phyloP scores from a whole-genome alignment of 1,140 invertebrate species.

The Atta colombica region DNA sequence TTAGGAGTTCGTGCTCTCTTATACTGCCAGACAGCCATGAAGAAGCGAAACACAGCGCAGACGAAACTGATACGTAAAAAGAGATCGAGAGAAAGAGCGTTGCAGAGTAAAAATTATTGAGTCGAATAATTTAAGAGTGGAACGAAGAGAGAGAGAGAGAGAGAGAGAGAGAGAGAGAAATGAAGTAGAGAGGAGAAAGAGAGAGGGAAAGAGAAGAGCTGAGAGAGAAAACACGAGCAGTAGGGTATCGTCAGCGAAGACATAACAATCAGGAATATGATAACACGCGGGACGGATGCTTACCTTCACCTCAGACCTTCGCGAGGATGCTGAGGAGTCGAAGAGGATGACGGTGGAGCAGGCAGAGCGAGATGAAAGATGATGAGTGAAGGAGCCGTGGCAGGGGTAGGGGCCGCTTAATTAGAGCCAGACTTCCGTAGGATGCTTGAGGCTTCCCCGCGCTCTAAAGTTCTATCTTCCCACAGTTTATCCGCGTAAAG shows the following conservation, averaged over 20 bases:
- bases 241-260: constrained; percentile 79
- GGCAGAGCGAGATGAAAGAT: constrained; percentile 83
- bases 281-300: constrained; percentile 83
- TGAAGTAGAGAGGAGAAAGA: background rate
- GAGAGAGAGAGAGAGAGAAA: no score
- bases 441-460: constrained; percentile 85
- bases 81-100: constrained; percentile 59
- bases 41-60: constrained; percentile 75
- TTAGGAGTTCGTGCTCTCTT: constrained; percentile 83
- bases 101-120: constrained; percentile 69
- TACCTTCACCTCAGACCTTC: constrained; percentile 80
- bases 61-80: constrained; percentile 43
- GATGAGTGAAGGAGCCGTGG: constrained; percentile 84
- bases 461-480: constrained; percentile 83
- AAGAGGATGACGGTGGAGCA: constrained; percentile 70
- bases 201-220: background rate
- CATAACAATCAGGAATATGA: constrained; percentile 86
- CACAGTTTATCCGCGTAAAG: constrained; percentile 85
- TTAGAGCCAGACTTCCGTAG: constrained; percentile 86
- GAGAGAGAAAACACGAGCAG: constrained; percentile 57
- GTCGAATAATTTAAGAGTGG: constrained; percentile 41
- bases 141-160: constrained; percentile 19
- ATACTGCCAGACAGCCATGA: constrained; percentile 83
- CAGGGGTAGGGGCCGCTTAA: constrained; percentile 83
- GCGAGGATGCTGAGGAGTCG: constrained; percentile 55